Conservation (phyloP, 2,113 vertebrate species). For the Phrynosoma blainvillii region DNA sequence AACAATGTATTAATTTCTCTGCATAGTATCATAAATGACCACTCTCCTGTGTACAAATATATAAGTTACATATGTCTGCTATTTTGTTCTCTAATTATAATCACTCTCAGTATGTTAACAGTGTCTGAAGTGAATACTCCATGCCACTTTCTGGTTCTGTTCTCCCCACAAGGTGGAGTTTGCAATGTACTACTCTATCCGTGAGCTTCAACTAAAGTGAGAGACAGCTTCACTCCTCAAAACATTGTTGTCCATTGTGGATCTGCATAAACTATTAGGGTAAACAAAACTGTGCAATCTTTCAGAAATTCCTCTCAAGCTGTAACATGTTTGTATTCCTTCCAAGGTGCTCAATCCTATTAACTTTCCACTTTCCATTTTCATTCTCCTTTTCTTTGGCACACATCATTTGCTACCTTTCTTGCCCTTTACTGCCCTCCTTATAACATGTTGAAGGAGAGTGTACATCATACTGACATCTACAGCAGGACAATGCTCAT, state of each 20-base stretch:
- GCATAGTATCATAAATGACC: accelerated
- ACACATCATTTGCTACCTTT: neutral
- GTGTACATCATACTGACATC: neutral
- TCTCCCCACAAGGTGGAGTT: constrained; percentile 14
- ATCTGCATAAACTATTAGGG: neutral
- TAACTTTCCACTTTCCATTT: neutral
- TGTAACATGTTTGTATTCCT: neutral
- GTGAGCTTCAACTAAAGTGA: neutral
- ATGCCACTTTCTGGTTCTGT: neutral
- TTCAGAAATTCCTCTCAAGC: neutral
- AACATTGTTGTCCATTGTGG: neutral
- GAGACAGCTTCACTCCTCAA: neutral
- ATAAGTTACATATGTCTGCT: neutral
- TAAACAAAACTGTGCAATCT: neutral
- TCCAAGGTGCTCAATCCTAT: neutral
- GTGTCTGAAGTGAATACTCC: neutral
- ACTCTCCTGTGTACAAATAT: neutral
- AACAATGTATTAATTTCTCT: neutral
- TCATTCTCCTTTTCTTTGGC: neutral
- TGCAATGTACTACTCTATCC: neutral
- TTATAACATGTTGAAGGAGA: neutral
- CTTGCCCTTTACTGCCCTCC: constrained; percentile 14
- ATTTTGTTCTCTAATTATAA: neutral
- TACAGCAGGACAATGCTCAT: neutral
- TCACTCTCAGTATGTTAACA: neutral